Evolutionary conservation across 1,140 invertebrate species (phyloP).

Genomic region (Telenomus remus): DNA sequence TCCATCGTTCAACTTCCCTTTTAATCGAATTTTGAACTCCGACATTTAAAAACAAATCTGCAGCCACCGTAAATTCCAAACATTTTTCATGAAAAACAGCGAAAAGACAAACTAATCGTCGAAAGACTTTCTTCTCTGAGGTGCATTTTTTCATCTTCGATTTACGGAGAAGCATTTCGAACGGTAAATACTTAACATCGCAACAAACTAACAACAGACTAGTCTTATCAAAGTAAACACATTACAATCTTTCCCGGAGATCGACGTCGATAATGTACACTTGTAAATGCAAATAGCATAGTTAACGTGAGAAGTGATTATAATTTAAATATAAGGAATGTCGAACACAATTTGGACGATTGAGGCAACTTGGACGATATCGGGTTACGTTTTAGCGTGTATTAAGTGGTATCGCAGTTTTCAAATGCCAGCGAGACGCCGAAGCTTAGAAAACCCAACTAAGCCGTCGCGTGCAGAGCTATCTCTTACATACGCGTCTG

Average conservation of each 20-base stretch:
- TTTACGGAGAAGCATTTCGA: constrained; percentile 14
- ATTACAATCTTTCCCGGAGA: constrained; percentile 17
- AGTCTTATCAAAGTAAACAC: constrained; percentile 22
- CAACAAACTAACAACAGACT: constrained; percentile 21
- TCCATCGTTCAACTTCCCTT: constrained; percentile 25
- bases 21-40: constrained; percentile 29
- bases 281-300: constrained; percentile 21
- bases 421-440: constrained; percentile 51
- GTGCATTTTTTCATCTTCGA: background rate
- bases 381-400: constrained; percentile 19
- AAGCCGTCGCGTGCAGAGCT: constrained; percentile 56
- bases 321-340: constrained; percentile 20
- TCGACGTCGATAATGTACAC: constrained; percentile 16
- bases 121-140: background rate
- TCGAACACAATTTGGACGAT: constrained; percentile 22
- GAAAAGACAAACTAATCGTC: background rate
- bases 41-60: too few relatives aligned
- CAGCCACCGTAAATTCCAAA: background rate
- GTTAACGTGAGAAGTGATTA: constrained; percentile 15
- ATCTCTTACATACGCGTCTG: constrained; percentile 59
- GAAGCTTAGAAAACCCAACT: background rate
- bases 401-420: constrained; percentile 17
- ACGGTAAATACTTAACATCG: constrained; percentile 22
- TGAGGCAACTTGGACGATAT: constrained; percentile 30
- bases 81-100: background rate